Conservation (phyloP, 2,888 invertebrate species). For the Xanthorhoe designata region DNA sequence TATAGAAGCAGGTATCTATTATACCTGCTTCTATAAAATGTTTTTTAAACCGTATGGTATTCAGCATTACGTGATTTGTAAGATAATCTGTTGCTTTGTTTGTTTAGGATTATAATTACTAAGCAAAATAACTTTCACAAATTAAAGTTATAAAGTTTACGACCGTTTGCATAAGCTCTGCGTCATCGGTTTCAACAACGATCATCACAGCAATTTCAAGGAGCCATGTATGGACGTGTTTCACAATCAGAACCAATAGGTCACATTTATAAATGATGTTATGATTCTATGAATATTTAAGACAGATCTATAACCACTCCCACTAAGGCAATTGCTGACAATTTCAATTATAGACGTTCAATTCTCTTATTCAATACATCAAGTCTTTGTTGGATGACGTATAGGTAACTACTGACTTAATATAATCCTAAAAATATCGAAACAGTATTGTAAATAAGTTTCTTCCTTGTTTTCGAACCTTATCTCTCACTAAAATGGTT, state of each 20-base stretch:
- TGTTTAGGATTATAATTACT: conserved; percentile 18
- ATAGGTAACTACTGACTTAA: neutral
- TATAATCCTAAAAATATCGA: no score
- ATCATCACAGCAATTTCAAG: conserved; percentile 19
- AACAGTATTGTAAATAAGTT: no score
- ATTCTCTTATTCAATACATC: neutral
- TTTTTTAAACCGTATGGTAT: neutral
- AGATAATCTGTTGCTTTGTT: conserved; percentile 8
- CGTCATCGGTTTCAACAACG: conserved; percentile 25
- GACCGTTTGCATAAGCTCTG: conserved; percentile 33
- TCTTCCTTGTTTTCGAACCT: neutral
- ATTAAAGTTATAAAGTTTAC: conserved; percentile 28
- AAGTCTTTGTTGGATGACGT: neutral
- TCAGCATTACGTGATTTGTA: conserved; percentile 9
- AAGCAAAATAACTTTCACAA: conserved; percentile 28
- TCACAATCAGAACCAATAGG: conserved; percentile 34
- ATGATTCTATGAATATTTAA: conserved; percentile 26
- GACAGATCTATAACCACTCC: conserved; percentile 23
- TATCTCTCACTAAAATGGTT: neutral
- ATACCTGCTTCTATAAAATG: no score
- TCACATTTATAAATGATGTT: conserved; percentile 22
- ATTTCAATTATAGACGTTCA: conserved; percentile 9
- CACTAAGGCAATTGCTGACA: conserved; percentile 3
- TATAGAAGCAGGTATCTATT: neutral
- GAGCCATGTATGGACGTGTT: conserved; percentile 27